phyloP scores from a whole-genome alignment of 2,888 invertebrate species.

The Folsomia candida region DNA sequence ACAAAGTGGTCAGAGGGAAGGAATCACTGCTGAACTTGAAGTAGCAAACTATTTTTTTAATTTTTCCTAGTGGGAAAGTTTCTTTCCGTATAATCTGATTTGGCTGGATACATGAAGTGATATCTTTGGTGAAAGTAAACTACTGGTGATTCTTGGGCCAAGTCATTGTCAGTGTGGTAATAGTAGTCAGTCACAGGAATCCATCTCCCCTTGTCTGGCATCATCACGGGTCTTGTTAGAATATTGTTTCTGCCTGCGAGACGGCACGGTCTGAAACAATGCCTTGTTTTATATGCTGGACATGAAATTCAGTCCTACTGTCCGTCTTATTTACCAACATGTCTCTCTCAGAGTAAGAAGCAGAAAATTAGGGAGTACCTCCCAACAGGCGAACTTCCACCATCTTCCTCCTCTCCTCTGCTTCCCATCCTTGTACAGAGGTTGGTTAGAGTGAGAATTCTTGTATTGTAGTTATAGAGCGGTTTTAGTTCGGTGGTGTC shows the following conservation, averaged over 20 bases:
- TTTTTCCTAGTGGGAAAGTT: too few relatives aligned
- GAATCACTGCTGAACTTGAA: too few relatives aligned
- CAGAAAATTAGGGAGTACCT: neutral
- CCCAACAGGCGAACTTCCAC: neutral
- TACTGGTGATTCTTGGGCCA: neutral
- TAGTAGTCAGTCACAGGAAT: too few relatives aligned
- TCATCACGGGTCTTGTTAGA: too few relatives aligned
- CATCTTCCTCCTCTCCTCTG: neutral
- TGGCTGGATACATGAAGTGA: neutral
- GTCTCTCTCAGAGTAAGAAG: neutral
- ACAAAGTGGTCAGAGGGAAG: too few relatives aligned
- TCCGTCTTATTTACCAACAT: neutral
- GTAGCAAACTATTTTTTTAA: too few relatives aligned
- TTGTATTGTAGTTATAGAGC: neutral
- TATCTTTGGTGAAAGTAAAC: neutral
- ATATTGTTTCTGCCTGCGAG: too few relatives aligned
- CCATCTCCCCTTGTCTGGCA: too few relatives aligned
- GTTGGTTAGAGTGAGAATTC: neutral
- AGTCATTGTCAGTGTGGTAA: neutral
- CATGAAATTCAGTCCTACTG: neutral
- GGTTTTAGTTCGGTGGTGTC: neutral
- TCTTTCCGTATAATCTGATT: neutral
- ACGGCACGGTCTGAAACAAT: neutral
- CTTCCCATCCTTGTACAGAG: too few relatives aligned
- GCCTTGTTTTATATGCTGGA: neutral